Conservation (phyloP, 2,888 invertebrate species). For the Eucera pruinosa region DNA sequence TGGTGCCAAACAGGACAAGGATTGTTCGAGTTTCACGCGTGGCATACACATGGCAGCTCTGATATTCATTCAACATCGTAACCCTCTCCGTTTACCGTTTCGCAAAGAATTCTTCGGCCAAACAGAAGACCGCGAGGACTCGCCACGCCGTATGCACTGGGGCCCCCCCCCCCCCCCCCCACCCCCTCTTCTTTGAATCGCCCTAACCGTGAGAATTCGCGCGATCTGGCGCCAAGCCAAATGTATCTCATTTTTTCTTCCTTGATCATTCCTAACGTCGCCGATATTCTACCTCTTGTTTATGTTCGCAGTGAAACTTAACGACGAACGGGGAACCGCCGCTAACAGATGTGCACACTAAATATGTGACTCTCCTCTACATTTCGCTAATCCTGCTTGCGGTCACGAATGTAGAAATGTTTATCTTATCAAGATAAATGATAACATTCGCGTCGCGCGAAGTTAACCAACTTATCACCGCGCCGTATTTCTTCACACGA, state of each 20-base stretch:
- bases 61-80: conserved; percentile 6
- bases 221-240: conserved; percentile 47
- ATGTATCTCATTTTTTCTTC: conserved; percentile 44
- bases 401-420: conserved; percentile 17
- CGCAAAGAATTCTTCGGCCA: conserved; percentile 5
- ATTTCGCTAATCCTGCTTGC: conserved; percentile 29
- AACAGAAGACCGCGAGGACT: conserved; percentile 11
- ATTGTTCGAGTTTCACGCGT: conserved; percentile 4
- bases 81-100: conserved; percentile 8
- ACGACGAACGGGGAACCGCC: conserved; percentile 9
- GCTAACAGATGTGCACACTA: conserved; percentile 49
- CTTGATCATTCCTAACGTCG: conserved; percentile 53
- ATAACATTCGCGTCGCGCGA: conserved; percentile 27
- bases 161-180: too few species aligned
- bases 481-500: background rate
- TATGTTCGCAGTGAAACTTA: conserved; percentile 37
- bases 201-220: conserved; percentile 50
- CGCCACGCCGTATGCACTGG: background rate
- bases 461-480: conserved; percentile 20
- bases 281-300: conserved; percentile 56
- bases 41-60: background rate
- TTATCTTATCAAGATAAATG: conserved; percentile 52
- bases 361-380: conserved; percentile 35
- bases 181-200: too few species aligned
- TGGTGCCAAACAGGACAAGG: conserved; percentile 12